phyloP scores from a whole-genome alignment of 2,888 invertebrate genomes.

The Phyllotreta cruciferae region DNA sequence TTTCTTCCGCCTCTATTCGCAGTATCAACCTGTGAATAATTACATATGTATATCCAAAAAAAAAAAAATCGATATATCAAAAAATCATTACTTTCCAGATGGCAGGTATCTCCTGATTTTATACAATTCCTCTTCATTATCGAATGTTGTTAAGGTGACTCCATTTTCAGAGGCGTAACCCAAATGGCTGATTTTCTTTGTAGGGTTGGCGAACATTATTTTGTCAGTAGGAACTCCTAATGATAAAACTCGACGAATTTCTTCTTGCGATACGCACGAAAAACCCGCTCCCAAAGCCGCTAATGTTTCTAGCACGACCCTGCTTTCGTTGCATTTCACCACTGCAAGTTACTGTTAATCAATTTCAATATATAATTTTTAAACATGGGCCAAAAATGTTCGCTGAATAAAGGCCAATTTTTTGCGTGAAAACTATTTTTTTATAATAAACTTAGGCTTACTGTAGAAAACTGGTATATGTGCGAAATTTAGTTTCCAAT shows the following conservation, averaged over 20 bases:
- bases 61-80: neutral
- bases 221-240: constrained; percentile 61
- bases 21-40: constrained; percentile 37
- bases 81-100: constrained; percentile 57
- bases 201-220: constrained; percentile 68
- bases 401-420: neutral
- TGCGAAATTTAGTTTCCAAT: constrained; percentile 61
- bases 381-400: neutral
- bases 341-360: constrained; percentile 54
- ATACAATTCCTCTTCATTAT: constrained; percentile 64
- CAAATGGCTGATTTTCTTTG: constrained; percentile 64
- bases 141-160: constrained; percentile 66
- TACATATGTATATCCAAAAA: neutral
- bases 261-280: constrained; percentile 69
- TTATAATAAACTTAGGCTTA: constrained; percentile 56
- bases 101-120: constrained; percentile 64
- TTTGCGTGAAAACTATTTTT: too few species aligned
- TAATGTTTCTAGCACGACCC: constrained; percentile 58
- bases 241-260: constrained; percentile 64
- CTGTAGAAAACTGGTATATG: constrained; percentile 90
- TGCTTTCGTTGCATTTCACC: constrained; percentile 69
- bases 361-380: constrained; percentile 4
- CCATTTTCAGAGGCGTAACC: constrained; percentile 62
- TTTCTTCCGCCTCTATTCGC: constrained; percentile 26
- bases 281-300: constrained; percentile 66